These are phyloP conservation scores for Morpho achilles DNA, from an alignment of 2,888 invertebrate species.

Conservation along the genomic window DNA sequence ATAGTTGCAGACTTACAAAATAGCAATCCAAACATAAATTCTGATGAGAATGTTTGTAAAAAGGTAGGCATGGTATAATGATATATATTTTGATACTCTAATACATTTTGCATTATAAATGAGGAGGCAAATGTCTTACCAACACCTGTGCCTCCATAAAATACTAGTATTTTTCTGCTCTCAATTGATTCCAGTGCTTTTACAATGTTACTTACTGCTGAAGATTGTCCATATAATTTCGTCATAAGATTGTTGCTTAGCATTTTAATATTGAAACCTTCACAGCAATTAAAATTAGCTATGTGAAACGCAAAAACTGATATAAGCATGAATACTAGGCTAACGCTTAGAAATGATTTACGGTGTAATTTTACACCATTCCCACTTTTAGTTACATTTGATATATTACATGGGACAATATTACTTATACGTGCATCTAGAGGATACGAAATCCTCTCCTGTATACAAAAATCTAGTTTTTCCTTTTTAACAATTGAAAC, in stretches of 20 bases:
- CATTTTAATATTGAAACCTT: conserved; percentile 37
- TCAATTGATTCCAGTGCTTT: conserved; percentile 40
- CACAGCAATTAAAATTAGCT: conserved; percentile 45
- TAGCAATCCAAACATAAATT: conserved; percentile 53
- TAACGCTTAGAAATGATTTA: not conserved
- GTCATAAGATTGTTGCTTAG: conserved; percentile 38
- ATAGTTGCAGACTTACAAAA: conserved; percentile 53
- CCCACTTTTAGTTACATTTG: no score
- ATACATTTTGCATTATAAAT: conserved; percentile 45
- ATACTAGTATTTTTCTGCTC: conserved; percentile 50
- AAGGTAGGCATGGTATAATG: conserved; percentile 67
- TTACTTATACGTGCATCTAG: no score
- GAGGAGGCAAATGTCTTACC: conserved; percentile 64
- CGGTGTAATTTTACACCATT: not conserved
- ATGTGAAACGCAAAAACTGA: conserved; percentile 41
- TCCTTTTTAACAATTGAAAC: conserved; percentile 5
- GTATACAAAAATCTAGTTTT: not conserved
- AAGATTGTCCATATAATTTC: conserved; percentile 56
- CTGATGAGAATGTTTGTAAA: conserved; percentile 45
- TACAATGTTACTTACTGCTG: conserved; percentile 44
- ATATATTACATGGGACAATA: no score
- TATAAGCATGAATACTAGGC: conserved; percentile 33
- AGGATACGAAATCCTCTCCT: no score
- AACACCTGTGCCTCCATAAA: conserved; percentile 69
- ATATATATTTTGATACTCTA: conserved; percentile 55